Evolutionary conservation across 2,888 invertebrate species (phyloP), one percentile per base, ranked within the genome.

Genomic region (Nomada lathburiana): DNA sequence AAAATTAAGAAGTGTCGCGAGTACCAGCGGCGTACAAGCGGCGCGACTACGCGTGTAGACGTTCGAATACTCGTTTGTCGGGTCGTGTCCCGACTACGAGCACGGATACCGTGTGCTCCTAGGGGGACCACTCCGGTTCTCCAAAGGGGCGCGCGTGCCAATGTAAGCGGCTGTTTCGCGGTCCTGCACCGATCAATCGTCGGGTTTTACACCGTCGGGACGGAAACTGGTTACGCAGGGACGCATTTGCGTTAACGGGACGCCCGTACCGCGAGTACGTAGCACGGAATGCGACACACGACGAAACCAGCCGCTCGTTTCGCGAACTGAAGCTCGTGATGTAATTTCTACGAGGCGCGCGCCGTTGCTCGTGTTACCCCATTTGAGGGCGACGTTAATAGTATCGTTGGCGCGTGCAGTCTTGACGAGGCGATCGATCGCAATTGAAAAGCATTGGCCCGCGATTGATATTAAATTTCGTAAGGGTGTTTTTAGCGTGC

Each of bases 211-310:
- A 87, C 70, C 73, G 73, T 77, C 60, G 69, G 76, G 83, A 77
- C 78, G 68, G 55, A 80, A 87, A 87, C 87, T 87, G 88, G 88
- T 87, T 87, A 71, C 73, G 36, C 75, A 67, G 73, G 77, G 76
- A 78, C 77, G 88, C 80, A 85, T 85, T 85, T 80, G 79, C 88
- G 87, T 87, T 85, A 87, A 85, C 77, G 68, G 77, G 79, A 64
- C 85, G 75, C 76, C 79, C 60, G 57, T 57, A 63, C 69, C 64
- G 71, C 64, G 82, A 84, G 82, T 82, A 80, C 76, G 64, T 67
- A 76, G 57, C 64, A 50, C 67, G 80, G 75, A 71, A 77, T 63
- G 76, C 69, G 77, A 11, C 65, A 11, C 65, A 52, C 29, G 26
- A 44, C 23, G 29, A 60, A 23, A 63, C 53, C 53, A 20, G 16